A percentile compares a stretch with the other conserved stretches of the same genome.
phyloP scores from a whole-genome alignment of 2,888 invertebrate genomes.

The Melinaea marsaeus region DNA sequence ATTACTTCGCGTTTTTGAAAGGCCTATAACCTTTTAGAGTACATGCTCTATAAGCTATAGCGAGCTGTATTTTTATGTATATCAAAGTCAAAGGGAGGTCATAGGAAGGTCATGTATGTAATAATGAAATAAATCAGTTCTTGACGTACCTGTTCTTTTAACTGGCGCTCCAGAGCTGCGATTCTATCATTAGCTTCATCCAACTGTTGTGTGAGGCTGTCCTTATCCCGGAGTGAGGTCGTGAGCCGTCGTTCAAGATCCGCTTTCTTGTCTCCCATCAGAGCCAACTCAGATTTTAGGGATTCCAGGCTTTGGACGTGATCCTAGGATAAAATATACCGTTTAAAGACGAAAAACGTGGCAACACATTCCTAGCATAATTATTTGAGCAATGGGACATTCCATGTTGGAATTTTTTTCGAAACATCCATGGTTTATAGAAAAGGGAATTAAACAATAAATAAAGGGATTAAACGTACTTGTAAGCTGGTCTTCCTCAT shows the following conservation, averaged over 20 bases:
- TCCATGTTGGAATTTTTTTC: background rate
- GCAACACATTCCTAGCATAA: too few relatives aligned
- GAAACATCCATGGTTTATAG: background rate
- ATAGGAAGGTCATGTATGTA: too few relatives aligned
- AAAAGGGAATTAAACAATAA: too few relatives aligned
- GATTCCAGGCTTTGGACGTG: slow-evolving; percentile 93
- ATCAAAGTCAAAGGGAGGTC: too few relatives aligned
- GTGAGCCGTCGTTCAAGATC: slow-evolving; percentile 91
- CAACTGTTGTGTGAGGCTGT: slow-evolving; percentile 85
- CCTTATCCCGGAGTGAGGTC: slow-evolving; percentile 86
- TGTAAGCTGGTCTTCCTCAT: slow-evolving; percentile 86
- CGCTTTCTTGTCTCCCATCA: slow-evolving; percentile 88
- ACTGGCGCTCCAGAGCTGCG: slow-evolving; percentile 88
- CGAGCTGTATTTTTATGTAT: too few relatives aligned
- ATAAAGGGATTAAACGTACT: slow-evolving; percentile 46
- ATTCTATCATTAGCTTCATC: slow-evolving; percentile 95
- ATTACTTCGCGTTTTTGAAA: background rate
- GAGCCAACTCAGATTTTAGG: slow-evolving; percentile 90
- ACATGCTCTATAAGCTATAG: too few relatives aligned
- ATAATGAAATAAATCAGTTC: too few relatives aligned
- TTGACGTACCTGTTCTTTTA: slow-evolving; percentile 84
- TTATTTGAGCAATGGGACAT: too few relatives aligned
- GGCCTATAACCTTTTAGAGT: too few relatives aligned
- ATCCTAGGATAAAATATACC: slow-evolving; percentile 71
- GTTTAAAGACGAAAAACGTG: background rate